Evolutionary conservation across 2,797 vertebrate species (phyloP).

Genomic region (Glossophaga mutica): DNA sequence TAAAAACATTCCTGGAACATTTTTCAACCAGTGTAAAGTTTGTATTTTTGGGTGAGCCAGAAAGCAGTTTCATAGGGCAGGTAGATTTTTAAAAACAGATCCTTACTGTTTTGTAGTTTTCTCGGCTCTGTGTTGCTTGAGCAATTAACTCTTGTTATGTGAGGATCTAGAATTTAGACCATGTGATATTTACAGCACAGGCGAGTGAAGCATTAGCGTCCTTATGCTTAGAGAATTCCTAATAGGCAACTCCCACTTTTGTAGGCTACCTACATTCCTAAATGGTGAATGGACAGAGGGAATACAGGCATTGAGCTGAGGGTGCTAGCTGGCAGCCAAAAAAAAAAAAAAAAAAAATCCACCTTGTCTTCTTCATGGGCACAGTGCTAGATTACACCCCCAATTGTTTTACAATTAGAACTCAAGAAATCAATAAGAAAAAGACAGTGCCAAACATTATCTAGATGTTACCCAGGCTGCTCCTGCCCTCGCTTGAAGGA

Average conservation of each 20-base stretch:
- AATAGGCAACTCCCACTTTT: background rate
- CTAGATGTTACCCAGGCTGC: background rate
- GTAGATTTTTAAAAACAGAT: background rate
- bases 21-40: background rate
- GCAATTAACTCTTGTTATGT: background rate
- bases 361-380: background rate
- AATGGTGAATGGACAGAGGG: fast-evolving
- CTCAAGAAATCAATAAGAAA: background rate
- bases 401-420: background rate
- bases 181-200: background rate
- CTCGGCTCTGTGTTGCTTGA: background rate
- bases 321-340: no score
- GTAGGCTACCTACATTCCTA: background rate
- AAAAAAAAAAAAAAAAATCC: background rate
- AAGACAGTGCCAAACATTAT: fast-evolving
- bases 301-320: background rate
- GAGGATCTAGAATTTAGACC: background rate
- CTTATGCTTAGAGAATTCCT: background rate
- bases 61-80: background rate
- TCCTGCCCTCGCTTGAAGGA: background rate
- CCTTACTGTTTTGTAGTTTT: background rate
- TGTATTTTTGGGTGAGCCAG: background rate
- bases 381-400: background rate
- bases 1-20: background rate
- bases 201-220: background rate